phyloP scores from a whole-genome alignment of 2,797 vertebrate genomes.

The Somateria mollissima region DNA sequence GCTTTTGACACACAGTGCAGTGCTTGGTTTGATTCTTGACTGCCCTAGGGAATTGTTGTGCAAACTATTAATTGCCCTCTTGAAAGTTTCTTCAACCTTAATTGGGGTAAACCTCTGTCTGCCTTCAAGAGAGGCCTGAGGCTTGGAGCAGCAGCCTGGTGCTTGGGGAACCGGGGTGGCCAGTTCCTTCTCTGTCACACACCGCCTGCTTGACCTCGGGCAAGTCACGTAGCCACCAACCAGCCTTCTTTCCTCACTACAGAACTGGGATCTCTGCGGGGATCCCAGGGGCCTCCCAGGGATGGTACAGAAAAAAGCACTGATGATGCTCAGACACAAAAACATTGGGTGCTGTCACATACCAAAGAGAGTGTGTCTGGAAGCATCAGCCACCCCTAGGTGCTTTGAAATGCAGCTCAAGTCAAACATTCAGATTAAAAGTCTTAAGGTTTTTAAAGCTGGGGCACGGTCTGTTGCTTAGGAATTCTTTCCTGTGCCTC shows the following conservation, averaged over 20 bases:
- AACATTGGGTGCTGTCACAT: fast-evolving
- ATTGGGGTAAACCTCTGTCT: background rate
- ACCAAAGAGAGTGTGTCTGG: background rate
- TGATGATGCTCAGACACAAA: background rate
- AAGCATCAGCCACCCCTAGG: background rate
- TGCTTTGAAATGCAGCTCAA: background rate
- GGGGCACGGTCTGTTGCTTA: background rate
- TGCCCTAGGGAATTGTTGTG: background rate
- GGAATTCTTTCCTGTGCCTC: fast-evolving
- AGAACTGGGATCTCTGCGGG: background rate
- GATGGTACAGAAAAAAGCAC: background rate
- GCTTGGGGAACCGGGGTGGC: background rate
- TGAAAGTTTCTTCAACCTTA: background rate
- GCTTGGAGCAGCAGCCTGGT: background rate
- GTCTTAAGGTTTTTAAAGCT: background rate
- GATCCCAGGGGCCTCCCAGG: background rate
- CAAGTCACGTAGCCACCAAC: background rate
- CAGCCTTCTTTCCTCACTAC: background rate
- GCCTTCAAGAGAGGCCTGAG: background rate
- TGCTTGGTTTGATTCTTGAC: background rate
- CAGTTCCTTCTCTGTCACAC: background rate
- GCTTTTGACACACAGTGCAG: background rate
- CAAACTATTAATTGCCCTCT: background rate
- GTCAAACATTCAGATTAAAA: background rate
- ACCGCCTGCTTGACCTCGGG: background rate